Base-by-base conservation (phyloP, 2,113 vertebrate genomes). In the Labeo rohita region DNA sequence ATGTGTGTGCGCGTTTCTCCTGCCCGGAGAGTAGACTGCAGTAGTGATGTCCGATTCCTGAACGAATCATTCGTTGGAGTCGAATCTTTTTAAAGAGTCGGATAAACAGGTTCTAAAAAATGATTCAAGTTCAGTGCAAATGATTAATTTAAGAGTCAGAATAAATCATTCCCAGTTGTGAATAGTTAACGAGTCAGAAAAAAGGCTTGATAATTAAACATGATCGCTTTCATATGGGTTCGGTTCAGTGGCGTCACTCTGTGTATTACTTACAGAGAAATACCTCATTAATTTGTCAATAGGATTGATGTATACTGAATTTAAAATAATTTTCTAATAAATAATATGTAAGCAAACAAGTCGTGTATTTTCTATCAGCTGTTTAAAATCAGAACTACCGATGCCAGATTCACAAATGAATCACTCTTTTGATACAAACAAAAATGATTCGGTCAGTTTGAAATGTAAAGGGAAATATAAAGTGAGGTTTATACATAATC, bases 1-100 rank as follows among this genome's bases (percentile, higher is more conserved):
- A 39, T 73, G 82, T 34, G 59, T 43, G 85, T 49, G 54, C 84
- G 88, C 82, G 85, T 72, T 66, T 81, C 84, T 59, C 85, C 88
- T 83, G 66, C 10, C 50, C 18, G 34, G 82, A 45, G 82, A 45
- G 68, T 18, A 43, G 82, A 84, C 82, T 73, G 82, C 82, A 84
- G 82, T 43, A n/a, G 13, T 34, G 45, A 68, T 52, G 18, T 83
- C 50, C 18, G 68, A 73, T 43, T 84, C 49, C 6, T 59, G 0
- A 73, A 23, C 8, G 68, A 73, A 8, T 84, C 36, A 52, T 59
- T 59, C 82, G 12, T 43, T 9, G 13, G 68, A 73, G 66, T 45
- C 68, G 50, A n/a, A 8, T 59, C 82, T 15, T 73, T 84, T 73
- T 39, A n/a, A 73, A 45, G 68, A 73, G n/a, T 73, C 18, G 18